Evolutionary conservation across 2,113 vertebrate species (phyloP).

Genomic region (Phalacrocorax carbo): DNA sequence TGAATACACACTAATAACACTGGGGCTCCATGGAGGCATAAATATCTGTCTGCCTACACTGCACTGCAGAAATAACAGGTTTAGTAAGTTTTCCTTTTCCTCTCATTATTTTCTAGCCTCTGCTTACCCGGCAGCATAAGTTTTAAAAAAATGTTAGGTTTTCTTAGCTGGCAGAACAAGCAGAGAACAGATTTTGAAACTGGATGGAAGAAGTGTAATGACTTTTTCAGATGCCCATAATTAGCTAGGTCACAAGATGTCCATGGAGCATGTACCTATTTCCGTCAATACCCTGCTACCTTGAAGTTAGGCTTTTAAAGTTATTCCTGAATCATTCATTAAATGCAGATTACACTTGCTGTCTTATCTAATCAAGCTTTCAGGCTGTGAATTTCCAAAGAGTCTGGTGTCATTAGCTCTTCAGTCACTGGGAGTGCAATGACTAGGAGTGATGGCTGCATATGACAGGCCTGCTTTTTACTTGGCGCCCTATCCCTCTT

Average conservation of each 20-base stretch:
- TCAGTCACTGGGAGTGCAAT: not conserved
- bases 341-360: constrained; percentile 38
- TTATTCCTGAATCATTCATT: constrained; percentile 33
- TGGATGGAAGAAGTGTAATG: not conserved
- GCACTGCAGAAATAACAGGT: not conserved
- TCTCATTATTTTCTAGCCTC: not conserved
- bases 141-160: not conserved
- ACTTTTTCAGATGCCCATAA: not conserved
- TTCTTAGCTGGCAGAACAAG: not conserved
- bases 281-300: not conserved
- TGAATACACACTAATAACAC: not conserved
- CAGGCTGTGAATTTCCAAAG: not conserved
- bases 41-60: not conserved
- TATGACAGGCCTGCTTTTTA: not conserved
- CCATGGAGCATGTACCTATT: not conserved
- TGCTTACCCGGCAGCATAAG: not conserved
- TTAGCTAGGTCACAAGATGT: constrained; percentile 5
- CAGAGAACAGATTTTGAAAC: not conserved
- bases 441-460: not conserved
- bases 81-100: not conserved
- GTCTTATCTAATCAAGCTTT: constrained; percentile 34
- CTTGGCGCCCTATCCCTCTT: not conserved
- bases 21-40: not conserved
- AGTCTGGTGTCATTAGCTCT: not conserved
- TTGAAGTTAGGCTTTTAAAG: not conserved